phyloP scores from a whole-genome alignment of 1,140 invertebrate species.

The Saxidomus purpurata region DNA sequence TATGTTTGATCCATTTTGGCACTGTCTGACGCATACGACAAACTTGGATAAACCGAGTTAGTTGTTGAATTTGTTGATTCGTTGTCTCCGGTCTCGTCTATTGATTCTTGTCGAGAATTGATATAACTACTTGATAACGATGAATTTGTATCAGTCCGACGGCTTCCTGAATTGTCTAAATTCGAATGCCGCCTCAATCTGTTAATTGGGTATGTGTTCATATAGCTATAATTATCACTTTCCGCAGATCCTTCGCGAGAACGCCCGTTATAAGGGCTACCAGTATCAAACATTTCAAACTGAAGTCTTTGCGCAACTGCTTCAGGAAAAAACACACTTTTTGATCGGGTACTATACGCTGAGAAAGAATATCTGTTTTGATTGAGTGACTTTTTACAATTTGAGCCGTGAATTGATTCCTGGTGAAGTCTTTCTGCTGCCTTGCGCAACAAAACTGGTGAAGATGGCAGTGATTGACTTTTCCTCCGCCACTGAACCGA shows the following conservation, averaged over 20 bases:
- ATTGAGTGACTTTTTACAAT: constrained; percentile 65
- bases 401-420: constrained; percentile 81
- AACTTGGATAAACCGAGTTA: constrained; percentile 49
- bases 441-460: constrained; percentile 80
- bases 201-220: constrained; percentile 37
- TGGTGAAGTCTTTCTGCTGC: constrained; percentile 82
- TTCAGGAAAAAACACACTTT: constrained; percentile 77
- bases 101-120: constrained; percentile 52
- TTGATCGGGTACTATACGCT: constrained; percentile 72
- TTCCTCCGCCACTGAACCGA: constrained; percentile 51
- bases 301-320: constrained; percentile 72
- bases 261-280: constrained; percentile 49
- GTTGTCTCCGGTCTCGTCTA: constrained; percentile 54
- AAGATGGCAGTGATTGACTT: constrained; percentile 83
- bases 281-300: constrained; percentile 69
- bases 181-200: constrained; percentile 46
- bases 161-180: not conserved
- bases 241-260: constrained; percentile 53
- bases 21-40: constrained; percentile 45
- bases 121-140: constrained; percentile 27
- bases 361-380: constrained; percentile 62
- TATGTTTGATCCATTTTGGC: constrained; percentile 10
- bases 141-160: not conserved
- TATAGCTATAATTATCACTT: constrained; percentile 45
- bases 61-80: not conserved